Evolutionary conservation across 1,140 invertebrate genomes (phyloP).

Genomic region (Olivierus martensii): DNA sequence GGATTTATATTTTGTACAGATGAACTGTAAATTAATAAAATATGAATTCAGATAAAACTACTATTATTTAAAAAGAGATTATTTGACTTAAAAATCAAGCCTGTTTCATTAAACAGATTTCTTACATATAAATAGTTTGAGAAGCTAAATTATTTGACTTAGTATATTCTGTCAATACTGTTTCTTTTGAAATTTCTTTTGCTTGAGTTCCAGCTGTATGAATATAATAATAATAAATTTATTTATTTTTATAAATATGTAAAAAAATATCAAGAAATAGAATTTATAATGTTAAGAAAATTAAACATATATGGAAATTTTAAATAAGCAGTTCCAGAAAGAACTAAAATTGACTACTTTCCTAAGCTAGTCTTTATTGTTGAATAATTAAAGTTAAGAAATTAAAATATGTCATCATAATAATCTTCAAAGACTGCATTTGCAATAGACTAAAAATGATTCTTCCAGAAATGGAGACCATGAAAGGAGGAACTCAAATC

Average conservation of each 20-base stretch:
- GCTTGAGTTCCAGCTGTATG: constrained; percentile 10
- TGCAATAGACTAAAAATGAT: no score
- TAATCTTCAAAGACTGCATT: no score
- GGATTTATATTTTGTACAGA: constrained; percentile 15
- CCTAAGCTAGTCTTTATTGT: no score
- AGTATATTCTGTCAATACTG: background rate
- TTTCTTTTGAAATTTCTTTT: constrained; percentile 8
- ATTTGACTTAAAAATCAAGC: no score
- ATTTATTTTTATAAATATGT: background rate
- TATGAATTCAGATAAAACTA: no score
- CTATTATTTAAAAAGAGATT: no score
- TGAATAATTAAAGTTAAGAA: no score
- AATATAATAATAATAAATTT: background rate
- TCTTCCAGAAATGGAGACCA: no score
- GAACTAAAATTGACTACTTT: no score
- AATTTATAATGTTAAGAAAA: background rate
- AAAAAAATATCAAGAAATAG: background rate
- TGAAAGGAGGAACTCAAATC: no score
- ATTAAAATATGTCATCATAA: no score
- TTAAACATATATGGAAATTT: background rate
- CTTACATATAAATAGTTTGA: constrained; percentile 42
- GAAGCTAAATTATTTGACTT: constrained; percentile 39
- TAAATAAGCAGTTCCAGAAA: no score
- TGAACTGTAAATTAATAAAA: constrained; percentile 9
- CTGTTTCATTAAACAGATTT: background rate